phyloP scores from a whole-genome alignment of 2,888 invertebrate species.

The Epistrophella euchroma region DNA sequence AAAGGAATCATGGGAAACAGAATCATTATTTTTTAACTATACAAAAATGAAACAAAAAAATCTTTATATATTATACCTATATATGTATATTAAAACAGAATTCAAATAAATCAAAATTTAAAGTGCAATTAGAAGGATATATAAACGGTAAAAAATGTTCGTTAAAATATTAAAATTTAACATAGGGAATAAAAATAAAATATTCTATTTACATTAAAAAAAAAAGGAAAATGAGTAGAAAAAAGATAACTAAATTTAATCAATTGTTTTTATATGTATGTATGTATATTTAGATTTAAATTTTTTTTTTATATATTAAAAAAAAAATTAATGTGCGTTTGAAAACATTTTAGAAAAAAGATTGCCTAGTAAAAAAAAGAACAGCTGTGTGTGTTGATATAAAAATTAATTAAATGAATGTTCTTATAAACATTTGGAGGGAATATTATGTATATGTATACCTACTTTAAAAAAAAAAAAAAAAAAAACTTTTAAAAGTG shows the following conservation, averaged over 20 bases:
- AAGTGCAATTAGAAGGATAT: slow-evolving; percentile 87
- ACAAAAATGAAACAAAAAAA: slow-evolving; percentile 57
- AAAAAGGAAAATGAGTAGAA: slow-evolving; percentile 82
- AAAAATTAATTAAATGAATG: slow-evolving; percentile 37
- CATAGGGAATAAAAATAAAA: slow-evolving; percentile 79
- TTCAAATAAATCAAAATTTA: slow-evolving; percentile 80
- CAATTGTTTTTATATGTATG: slow-evolving; percentile 46
- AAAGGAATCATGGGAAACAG: slow-evolving; percentile 56
- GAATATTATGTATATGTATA: slow-evolving; percentile 60
- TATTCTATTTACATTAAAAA: slow-evolving; percentile 86
- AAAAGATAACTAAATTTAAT: slow-evolving; percentile 63
- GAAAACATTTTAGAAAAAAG: slow-evolving; percentile 31
- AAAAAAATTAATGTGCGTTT: slow-evolving; percentile 42
- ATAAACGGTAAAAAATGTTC: slow-evolving; percentile 83
- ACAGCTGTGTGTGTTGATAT: slow-evolving; percentile 45
- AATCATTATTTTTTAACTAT: slow-evolving; percentile 75
- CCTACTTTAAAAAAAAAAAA: too few relatives aligned
- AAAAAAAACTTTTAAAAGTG: slow-evolving; percentile 17
- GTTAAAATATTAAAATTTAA: slow-evolving; percentile 80
- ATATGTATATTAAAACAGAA: slow-evolving; percentile 67
- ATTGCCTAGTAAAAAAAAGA: slow-evolving; percentile 30
- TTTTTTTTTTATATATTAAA: slow-evolving; percentile 14
- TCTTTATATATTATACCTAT: slow-evolving; percentile 74
- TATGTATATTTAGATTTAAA: slow-evolving; percentile 18
- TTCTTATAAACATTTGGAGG: slow-evolving; percentile 62